Evolutionary conservation across 2,113 vertebrate genomes (phyloP), one percentile per base, ranked within the genome.

Genomic region (Strigops habroptila): DNA sequence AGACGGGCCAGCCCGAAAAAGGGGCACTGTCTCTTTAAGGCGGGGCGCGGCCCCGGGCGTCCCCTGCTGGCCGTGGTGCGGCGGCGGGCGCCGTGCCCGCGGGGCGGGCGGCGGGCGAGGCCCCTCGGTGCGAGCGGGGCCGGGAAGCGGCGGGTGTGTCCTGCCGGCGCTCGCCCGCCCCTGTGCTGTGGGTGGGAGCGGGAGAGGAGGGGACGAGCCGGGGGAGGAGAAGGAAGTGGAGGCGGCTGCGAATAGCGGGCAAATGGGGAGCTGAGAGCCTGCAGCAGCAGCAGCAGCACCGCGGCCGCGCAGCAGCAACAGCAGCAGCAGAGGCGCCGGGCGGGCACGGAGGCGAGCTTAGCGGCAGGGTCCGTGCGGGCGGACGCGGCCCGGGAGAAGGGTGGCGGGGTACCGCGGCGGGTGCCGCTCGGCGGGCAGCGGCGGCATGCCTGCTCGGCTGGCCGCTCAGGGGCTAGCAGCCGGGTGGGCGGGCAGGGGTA

Each of bases 211-310:
- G 57, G 86, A 31, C 86, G 81, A 70, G 23, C 30, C 33, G 74
- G 62, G 30, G 59, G 62, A 49, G 83, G 75, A 70, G 53, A 84
- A 76, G 52, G 91, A 64, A 86, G 96, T 63, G 63, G 95, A 90
- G 86, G 95, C 83, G 90, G 95, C 73, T 64, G 92, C 69, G 96
- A 82, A 82, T 91, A 91, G 95, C 93, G 82, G 95, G 91, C 71
- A 70, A 81, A 81, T 86, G 92, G 88, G 86, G 92, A 74, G 88
- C 71, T 94, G 87, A 95, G 71, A 65, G 57, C n/a, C 78, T 70
- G 82, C 83, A 48, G 74, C 51, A 48, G 79, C 52, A 44, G 23
- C 67, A 39, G 64, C 41, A 52, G 71, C 41, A 60, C 49, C 28
- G 44, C 51, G 67, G 49, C 48, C 55, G 75, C 55, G 27, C 77